A percentile compares a stretch with the other conserved stretches of the same genome.
phyloP scores from a whole-genome alignment of 2,888 invertebrate genomes.

The Scaptodrosophila latifasciaeformis region DNA sequence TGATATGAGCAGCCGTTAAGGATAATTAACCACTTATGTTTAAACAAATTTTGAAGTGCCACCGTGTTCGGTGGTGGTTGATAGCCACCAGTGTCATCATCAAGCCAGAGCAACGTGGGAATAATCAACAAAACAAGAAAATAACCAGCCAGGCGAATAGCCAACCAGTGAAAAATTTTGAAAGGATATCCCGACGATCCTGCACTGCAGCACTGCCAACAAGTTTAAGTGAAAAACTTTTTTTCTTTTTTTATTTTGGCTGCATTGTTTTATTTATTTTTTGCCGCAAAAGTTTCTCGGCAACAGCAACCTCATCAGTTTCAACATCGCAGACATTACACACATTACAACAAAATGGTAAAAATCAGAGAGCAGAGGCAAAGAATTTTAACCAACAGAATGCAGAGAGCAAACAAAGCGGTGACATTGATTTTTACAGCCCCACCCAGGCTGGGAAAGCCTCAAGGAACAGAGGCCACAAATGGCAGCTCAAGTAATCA shows the following conservation, averaged over 20 bases:
- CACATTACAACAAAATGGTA: constrained; percentile 47
- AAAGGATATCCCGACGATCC: constrained; percentile 9
- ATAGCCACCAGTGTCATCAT: constrained; percentile 24
- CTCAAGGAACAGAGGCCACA: constrained; percentile 42
- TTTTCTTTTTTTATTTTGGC: no score
- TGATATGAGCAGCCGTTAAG: constrained; percentile 45
- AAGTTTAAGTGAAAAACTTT: constrained; percentile 66
- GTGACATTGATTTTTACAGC: constrained; percentile 63
- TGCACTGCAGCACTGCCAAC: constrained; percentile 57
- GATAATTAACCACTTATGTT: constrained; percentile 70
- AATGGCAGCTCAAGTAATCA: constrained; percentile 62
- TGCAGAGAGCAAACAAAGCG: constrained; percentile 59
- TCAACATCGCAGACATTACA: constrained; percentile 59
- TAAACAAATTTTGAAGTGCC: constrained; percentile 65
- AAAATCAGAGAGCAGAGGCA: constrained; percentile 44
- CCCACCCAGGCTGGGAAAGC: constrained; percentile 12
- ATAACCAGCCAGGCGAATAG: not conserved
- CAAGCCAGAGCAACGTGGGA: constrained; percentile 50
- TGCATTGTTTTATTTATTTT: no score
- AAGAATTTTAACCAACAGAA: constrained; percentile 61
- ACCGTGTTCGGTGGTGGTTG: constrained; percentile 4
- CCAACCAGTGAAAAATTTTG: no score
- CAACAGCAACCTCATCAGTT: constrained; percentile 49
- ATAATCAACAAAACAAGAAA: constrained; percentile 37
- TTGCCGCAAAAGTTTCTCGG: constrained; percentile 54